Evolutionary conservation across 2,797 vertebrate genomes (phyloP).

Genomic region (Artibeus lituratus): DNA sequence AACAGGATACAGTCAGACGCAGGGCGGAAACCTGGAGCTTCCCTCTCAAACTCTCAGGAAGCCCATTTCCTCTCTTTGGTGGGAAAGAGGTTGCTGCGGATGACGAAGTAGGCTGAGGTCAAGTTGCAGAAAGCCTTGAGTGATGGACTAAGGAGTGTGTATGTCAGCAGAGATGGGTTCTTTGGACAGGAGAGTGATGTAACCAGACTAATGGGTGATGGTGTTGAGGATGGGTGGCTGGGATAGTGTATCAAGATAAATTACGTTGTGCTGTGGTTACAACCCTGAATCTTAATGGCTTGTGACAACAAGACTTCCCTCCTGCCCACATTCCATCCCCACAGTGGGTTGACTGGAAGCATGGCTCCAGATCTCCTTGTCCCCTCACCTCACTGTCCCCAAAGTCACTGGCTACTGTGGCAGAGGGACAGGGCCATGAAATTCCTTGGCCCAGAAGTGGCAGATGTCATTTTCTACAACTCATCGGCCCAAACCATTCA

Average conservation of each 20-base stretch:
- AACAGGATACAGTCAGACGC: neutral
- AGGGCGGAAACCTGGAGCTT: neutral
- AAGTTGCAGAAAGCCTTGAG: neutral
- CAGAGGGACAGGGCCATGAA: neutral
- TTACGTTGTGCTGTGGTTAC: neutral
- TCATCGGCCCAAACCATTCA: neutral
- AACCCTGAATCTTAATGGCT: neutral
- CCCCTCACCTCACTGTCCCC: neutral
- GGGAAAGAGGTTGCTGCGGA: neutral
- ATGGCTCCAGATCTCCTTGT: neutral
- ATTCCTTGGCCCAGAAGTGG: neutral
- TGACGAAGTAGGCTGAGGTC: neutral
- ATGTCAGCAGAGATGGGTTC: neutral
- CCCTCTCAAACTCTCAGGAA: neutral
- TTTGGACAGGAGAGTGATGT: neutral
- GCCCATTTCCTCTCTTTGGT: neutral
- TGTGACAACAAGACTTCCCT: neutral
- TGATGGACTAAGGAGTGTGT: neutral
- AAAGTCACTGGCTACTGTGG: neutral
- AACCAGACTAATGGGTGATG: neutral
- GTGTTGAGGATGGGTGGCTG: neutral
- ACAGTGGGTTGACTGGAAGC: neutral
- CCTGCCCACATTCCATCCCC: neutral
- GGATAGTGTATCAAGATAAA: neutral
- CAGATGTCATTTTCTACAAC: neutral